A percentile compares a stretch with the other conserved stretches of the same genome.
phyloP scores from a whole-genome alignment of 1,140 invertebrate genomes.

The Adelges cooleyi region DNA sequence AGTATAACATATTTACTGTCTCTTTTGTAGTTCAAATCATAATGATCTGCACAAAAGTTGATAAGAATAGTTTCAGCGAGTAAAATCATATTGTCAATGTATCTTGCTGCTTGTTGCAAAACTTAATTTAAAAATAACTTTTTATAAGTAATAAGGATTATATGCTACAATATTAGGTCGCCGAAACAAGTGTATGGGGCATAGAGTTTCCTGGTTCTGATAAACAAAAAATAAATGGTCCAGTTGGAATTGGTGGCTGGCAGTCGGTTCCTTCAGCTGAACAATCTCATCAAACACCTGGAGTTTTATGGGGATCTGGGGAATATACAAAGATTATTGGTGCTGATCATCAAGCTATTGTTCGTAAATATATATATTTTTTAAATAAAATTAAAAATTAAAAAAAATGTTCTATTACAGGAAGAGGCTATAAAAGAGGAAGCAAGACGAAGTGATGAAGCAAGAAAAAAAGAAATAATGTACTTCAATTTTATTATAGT shows the following conservation, averaged over 20 bases:
- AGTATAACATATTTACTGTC: no score
- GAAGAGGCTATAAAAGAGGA: constrained; percentile 24
- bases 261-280: not conserved
- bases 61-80: no score
- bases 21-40: no score
- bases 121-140: no score
- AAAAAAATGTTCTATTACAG: not conserved
- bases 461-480: constrained; percentile 22
- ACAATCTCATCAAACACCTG: not conserved
- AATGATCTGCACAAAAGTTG: no score
- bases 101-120: no score
- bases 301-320: constrained; percentile 21
- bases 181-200: constrained; percentile 19
- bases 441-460: constrained; percentile 23
- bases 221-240: constrained; percentile 17
- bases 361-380: not conserved
- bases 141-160: no score
- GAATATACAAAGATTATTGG: constrained; percentile 25
- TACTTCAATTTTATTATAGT: not conserved
- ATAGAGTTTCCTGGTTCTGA: not conserved
- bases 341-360: constrained; percentile 17
- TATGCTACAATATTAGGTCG: not conserved
- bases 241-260: constrained; percentile 6
- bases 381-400: not conserved
- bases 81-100: no score